Base-by-base conservation (phyloP, 2,113 vertebrate species). In the Rousettus leschenaultii region DNA sequence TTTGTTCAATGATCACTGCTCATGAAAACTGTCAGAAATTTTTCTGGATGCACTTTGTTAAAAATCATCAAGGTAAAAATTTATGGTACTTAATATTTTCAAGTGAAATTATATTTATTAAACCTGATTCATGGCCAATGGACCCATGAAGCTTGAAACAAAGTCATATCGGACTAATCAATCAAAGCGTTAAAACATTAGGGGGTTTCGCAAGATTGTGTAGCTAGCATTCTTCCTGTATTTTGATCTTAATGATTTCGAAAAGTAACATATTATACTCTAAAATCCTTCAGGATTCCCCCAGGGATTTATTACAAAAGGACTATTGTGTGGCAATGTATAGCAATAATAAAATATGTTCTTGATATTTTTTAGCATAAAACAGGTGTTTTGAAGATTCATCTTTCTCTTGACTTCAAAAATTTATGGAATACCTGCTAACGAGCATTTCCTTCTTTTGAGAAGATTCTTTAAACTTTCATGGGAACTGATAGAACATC, bases 1-100 rank as follows among this genome's bases (percentile, higher is more conserved):
- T 93, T 73, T 80, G n/a, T 73, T 89, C 35, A 59, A 24, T 94
- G 77, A 88, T 68, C 40, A 74, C 22, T 57, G 53, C 45, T 94
- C 68, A 48, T 77, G 63, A 86, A 89, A 95, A 48, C 38, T 83
- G 78, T 83, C 87, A 92, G 74, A 86, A 89, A 45, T 75, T 85
- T 89, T 94, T 89, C 86, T 68, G 40, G 21, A 55, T 83, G 68
- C 55, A 86, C 55, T 86, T 95, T 65, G 18, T 89, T 97, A 86
- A 94, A 86, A 83, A 70, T 93, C 59, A 93, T 82, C 48, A 77
- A 77, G 57, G 83, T 48, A 71, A 79, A 75, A 75, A 86, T 95
- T 96, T 84, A 80, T 30, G 43, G 51, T 88, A 59, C 45, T 96
- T 91, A 96, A 93, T 93, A 91, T 91, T 93, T 95, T 96, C 45